Percentiles rank a stretch among this genome's conserved stretches.
These are phyloP conservation scores for Eclectus roratus DNA, from an alignment of 2,113 vertebrate species.

Conservation along the genomic window DNA sequence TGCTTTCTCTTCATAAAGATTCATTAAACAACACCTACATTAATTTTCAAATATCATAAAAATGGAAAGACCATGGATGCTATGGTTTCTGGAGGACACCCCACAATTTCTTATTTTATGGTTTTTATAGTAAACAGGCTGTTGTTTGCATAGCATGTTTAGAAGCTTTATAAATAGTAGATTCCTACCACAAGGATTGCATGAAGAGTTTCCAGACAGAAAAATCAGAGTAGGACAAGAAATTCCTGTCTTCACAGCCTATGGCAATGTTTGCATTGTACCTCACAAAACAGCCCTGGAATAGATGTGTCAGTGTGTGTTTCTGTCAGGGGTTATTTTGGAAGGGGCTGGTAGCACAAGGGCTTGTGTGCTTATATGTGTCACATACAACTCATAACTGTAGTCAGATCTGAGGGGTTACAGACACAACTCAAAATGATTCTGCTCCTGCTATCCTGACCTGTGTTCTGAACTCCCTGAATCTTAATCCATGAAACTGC, in stretches of 20 bases:
- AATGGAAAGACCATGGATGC: background rate
- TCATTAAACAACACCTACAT: background rate
- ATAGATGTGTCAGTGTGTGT: background rate
- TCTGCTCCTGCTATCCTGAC: background rate
- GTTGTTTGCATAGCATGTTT: background rate
- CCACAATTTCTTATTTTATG: background rate
- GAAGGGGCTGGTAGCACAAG: background rate
- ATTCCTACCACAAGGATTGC: background rate
- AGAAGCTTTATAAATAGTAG: background rate
- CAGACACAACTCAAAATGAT: fast-evolving
- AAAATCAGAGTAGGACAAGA: background rate
- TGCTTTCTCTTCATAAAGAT: background rate
- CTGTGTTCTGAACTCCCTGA: background rate
- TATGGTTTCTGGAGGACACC: background rate
- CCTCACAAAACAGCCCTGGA: background rate
- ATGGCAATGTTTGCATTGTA: background rate
- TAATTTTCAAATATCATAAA: background rate
- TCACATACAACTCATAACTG: background rate
- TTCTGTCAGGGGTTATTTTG: background rate
- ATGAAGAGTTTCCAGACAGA: background rate
- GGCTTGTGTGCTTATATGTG: background rate
- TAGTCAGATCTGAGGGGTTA: background rate
- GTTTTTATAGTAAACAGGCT: background rate
- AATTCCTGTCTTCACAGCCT: background rate
- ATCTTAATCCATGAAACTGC: background rate